Conservation (phyloP, 2,888 invertebrate species). For the Orthonychiurus folsomi region DNA sequence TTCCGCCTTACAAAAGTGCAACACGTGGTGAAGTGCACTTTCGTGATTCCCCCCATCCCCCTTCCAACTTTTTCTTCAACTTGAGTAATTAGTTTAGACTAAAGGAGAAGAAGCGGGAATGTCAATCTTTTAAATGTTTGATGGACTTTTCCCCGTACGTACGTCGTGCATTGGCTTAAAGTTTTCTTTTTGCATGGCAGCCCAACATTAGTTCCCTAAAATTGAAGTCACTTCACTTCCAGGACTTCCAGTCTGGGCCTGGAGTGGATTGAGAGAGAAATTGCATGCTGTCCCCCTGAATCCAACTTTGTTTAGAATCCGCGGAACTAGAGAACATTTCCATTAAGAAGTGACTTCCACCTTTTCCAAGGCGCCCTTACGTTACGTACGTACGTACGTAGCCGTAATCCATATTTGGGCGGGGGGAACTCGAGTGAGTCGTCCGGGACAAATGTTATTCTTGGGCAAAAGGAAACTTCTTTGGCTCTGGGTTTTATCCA, state of each 20-base stretch:
- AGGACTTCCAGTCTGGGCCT: not conserved
- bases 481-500: not conserved
- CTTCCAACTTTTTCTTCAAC: not conserved
- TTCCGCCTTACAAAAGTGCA: not conserved
- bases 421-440: not conserved
- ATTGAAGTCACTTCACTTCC: not conserved
- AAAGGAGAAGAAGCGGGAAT: not conserved
- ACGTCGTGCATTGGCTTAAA: too few species aligned
- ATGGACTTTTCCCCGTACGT: not conserved
- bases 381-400: not conserved
- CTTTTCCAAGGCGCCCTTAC: not conserved
- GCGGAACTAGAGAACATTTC: not conserved
- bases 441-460: not conserved
- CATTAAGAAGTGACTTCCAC: not conserved
- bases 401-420: not conserved
- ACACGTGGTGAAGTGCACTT: too few species aligned
- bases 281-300: not conserved
- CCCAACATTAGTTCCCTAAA: too few species aligned
- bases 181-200: too few species aligned
- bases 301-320: not conserved
- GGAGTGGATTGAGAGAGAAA: not conserved
- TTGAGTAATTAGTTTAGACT: not conserved
- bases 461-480: too few species aligned
- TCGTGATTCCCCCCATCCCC: too few species aligned
- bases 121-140: conserved; percentile 1